Evolutionary conservation across 2,888 invertebrate genomes (phyloP), one percentile per base, ranked within the genome.

Genomic region (Catocala nupta): DNA sequence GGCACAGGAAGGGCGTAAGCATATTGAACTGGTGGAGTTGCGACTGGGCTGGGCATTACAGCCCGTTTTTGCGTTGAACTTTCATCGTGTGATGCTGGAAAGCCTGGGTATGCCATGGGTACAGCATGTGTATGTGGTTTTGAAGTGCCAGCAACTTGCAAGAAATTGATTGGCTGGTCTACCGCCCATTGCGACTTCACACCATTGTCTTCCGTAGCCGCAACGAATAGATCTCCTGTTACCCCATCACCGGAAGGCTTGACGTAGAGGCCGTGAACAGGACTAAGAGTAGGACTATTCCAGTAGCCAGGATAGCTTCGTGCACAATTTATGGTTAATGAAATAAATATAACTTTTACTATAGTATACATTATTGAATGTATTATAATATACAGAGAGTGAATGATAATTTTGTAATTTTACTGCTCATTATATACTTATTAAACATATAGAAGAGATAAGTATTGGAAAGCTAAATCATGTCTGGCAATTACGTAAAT

Each of bases 181-280:
- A 90, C 89, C 5, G 92, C 80, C 93, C 93, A 94, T 65, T 92
- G 90, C 0, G 91, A 80, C 56, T 88, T 89, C 1, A 85, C 80
- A 16, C 91, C 93, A 48, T 73, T 88, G 48, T 93, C 91, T 78
- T 94, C 94, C 7, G 93, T 82, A 1, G 94, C 94, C 6, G 94
- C 93, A 0, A 94, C 93, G 78, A 90, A 93, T 9, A 94, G 81
- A 68, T 94, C 94, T 33, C 94, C 94, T 0, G 92, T 92, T 6
- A 86, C 85, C 0, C 93, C 93, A 63, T 94, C 93, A 5, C 70
- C 70, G 1, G 94, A 94, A 1, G 93, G 93, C 63, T 92, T 91
- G 10, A 94, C 89, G 71, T 85, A 94, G 1, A 94, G 78, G 2
- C 92, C 89, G 44, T 92, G 92, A 5, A 94, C 93, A n/a, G 92